Evolutionary conservation across 2,888 invertebrate genomes (phyloP).

Genomic region (Clunio marinus): DNA sequence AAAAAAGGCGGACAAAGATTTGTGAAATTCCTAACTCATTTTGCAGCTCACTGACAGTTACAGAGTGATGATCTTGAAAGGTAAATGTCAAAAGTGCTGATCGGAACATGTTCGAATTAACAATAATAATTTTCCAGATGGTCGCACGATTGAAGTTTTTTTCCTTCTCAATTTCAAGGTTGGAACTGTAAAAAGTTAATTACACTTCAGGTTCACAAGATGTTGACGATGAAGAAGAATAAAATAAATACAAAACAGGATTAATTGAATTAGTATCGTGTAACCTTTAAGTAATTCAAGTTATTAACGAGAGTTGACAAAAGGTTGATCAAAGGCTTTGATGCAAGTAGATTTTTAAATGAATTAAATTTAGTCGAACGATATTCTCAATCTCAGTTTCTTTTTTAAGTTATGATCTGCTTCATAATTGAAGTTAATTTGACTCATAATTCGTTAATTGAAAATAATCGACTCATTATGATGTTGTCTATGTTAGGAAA

Average conservation of each 20-base stretch:
- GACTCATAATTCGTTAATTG: not conserved
- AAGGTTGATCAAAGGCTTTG: not conserved
- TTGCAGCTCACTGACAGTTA: not conserved
- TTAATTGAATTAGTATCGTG: slow-evolving; percentile 2
- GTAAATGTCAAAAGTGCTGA: not conserved
- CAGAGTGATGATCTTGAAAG: slow-evolving; percentile 15
- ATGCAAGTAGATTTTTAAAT: too few relatives aligned
- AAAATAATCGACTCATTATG: slow-evolving; percentile 16
- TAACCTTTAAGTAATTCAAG: not conserved
- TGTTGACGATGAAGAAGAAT: slow-evolving; percentile 4
- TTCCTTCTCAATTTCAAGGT: not conserved
- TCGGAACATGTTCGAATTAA: not conserved
- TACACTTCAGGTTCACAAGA: not conserved
- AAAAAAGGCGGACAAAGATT: slow-evolving; percentile 1
- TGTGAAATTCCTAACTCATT: slow-evolving; percentile 5
- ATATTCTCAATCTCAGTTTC: too few relatives aligned
- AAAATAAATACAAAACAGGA: not conserved
- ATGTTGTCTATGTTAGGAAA: too few relatives aligned
- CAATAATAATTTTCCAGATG: too few relatives aligned
- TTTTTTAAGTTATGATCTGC: too few relatives aligned
- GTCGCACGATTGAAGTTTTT: not conserved
- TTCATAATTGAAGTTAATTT: not conserved
- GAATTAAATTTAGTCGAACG: too few relatives aligned
- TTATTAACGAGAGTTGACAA: not conserved
- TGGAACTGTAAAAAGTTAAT: not conserved